Evolutionary conservation across 35 echinoderm and acorn worm species (phyloP), one percentile per base, ranked within the genome.

Genomic region (Hemicentrotus pulcherrimus): DNA sequence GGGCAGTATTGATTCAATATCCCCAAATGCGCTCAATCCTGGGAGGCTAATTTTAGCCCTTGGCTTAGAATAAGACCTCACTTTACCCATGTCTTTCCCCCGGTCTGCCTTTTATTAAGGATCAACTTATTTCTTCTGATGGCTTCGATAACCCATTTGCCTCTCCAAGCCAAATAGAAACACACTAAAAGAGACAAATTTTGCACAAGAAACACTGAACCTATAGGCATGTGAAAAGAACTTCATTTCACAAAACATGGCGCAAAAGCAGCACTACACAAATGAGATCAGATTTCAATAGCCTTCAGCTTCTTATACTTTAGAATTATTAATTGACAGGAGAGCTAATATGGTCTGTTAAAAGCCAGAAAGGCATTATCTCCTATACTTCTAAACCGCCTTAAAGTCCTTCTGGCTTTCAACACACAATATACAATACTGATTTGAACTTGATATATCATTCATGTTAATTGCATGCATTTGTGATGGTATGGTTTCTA

Each of bases 91-190:
- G 65, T 78, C 65, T 78, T 4, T 24, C 65, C 65, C 28, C 22
- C 65, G 7, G 65, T 78, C 65, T 78, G 22, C 24, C 28, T 78
- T 78, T 0, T 78, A 78, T 78, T 78, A 78, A 18, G 65, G 65
- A 78, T 78, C 65, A 78, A 78, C 65, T 78, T 78, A 78, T 78
- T 78, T 78, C 65, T 78, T n/a, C 65, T 78, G 65, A 78, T 78
- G 50, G 50, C 50, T 55, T 55, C 0, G 10, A 10, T 41, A 55
- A 55, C 50, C 50, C 2, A 28, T 78, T 28, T 78, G 65, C 22
- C 65, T 28, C 24, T 78, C 19, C 65, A 22, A n/a, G 19, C 19
- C 24, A 28, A 6, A 78, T 28, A n/a, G 28, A 8, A 78, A n/a
- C 28, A 78, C 65, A 78, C 65, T n/a, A 22, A n/a, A 22, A 78